A percentile compares a stretch with the other conserved stretches of the same genome.
These are phyloP conservation scores for Mesorhabditis belari DNA, from an alignment of 2,888 invertebrate genomes.

Conservation along the genomic window DNA sequence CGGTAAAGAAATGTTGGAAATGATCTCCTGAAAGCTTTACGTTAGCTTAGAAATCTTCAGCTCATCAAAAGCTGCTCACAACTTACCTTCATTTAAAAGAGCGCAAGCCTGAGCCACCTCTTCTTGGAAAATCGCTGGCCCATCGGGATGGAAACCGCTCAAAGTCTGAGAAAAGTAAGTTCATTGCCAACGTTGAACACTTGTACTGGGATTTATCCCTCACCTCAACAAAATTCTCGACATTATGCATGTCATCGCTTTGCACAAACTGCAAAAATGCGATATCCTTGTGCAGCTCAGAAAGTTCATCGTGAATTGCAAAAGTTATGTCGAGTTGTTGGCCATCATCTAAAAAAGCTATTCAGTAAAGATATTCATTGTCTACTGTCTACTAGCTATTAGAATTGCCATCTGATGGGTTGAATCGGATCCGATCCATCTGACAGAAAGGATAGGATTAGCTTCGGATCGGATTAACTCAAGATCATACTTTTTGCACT, in stretches of 20 bases:
- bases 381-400: too few relatives aligned
- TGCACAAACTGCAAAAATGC: slow-evolving; percentile 42
- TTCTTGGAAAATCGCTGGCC: slow-evolving; percentile 20
- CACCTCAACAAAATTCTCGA: slow-evolving; percentile 42
- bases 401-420: too few relatives aligned
- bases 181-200: too few relatives aligned
- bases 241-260: slow-evolving; percentile 37
- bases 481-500: too few relatives aligned
- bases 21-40: slow-evolving; percentile 24
- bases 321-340: slow-evolving; percentile 17
- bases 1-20: slow-evolving; percentile 45
- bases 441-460: too few relatives aligned
- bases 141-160: slow-evolving; percentile 30
- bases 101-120: slow-evolving; percentile 27
- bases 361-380: too few relatives aligned
- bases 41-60: not conserved
- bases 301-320: slow-evolving; percentile 38
- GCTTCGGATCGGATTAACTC: too few relatives aligned
- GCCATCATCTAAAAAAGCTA: slow-evolving; percentile 14
- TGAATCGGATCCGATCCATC: too few relatives aligned
- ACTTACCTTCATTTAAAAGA: slow-evolving; percentile 3
- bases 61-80: not conserved
- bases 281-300: slow-evolving; percentile 37
- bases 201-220: too few relatives aligned
- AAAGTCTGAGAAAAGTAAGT: slow-evolving; percentile 20